phyloP scores from a whole-genome alignment of 2,113 vertebrate genomes.

The Octodon degus region DNA sequence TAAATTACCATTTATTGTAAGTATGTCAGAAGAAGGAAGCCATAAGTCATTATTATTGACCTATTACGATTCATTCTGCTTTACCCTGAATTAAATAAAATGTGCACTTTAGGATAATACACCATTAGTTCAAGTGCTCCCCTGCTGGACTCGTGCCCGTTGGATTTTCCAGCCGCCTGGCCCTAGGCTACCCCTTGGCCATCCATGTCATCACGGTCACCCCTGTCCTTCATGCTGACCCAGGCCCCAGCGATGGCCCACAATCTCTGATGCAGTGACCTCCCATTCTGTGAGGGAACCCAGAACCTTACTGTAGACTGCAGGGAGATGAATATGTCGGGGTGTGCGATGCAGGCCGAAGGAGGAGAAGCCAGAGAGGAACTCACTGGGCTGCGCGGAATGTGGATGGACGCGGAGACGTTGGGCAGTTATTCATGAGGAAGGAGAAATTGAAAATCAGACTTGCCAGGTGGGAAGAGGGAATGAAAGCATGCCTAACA shows the following conservation, averaged over 20 bases:
- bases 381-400: not conserved
- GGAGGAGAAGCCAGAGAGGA: not conserved
- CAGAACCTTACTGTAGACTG: conserved; percentile 15
- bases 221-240: conserved; percentile 58
- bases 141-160: conserved; percentile 76
- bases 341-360: not conserved
- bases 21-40: conserved; percentile 89
- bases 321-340: not conserved
- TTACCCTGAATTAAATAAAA: conserved; percentile 89
- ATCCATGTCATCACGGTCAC: conserved; percentile 1
- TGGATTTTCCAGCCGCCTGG: conserved; percentile 48
- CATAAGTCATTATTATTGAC: conserved; percentile 89
- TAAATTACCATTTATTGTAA: conserved; percentile 90
- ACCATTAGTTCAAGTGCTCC: conserved; percentile 84
- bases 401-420: not conserved
- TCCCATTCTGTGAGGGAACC: conserved; percentile 30
- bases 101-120: conserved; percentile 85
- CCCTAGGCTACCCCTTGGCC: conserved; percentile 35
- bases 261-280: not conserved
- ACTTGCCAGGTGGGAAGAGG: conserved; percentile 43
- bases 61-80: conserved; percentile 87
- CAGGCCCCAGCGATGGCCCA: conserved; percentile 45
- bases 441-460: not conserved
- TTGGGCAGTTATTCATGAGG: not conserved
- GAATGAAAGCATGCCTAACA: not conserved